Base-by-base conservation (phyloP, 2,888 invertebrate species). In the Dromius quadrimaculatus region DNA sequence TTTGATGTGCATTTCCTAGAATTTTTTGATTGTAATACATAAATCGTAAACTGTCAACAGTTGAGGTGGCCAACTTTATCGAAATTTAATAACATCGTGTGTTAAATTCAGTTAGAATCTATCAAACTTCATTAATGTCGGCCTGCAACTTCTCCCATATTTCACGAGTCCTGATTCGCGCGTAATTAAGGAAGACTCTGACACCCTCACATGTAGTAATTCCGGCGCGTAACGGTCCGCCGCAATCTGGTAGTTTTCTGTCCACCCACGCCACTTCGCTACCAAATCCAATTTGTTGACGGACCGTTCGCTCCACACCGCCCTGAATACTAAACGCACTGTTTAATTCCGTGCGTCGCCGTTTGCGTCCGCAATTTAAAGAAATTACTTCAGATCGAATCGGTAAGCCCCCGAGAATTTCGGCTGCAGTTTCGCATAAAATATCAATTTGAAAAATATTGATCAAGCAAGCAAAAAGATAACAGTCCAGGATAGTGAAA, bases 101-200 rank as follows among this genome's bases (percentile, higher is more conserved):
- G 63, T 28, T 45, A 45, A 63, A 63, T 63, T 63, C 63, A 63
- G 63, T 63, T 45, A 63, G 76, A 80, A 79, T 79, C 80, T 80
- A 80, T 80, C 79, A 79, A 78, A 75, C 74, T 74, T 79, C 76
- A 80, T 80, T 80, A 81, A 74, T 76, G 75, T 77, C 79, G 72
- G 78, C 80, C 79, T 79, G 79, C 76, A 80, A 80, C 77, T 81
- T 81, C 79, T 79, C 79, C 77, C 79, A 81, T 80, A 81, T 79
- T 80, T 80, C 73, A 74, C 72, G 38, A 4, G 59, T 38, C 20
- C 36, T 59, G 59, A 34, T 59, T 34, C 59, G 6, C 59, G 59
- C 59, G 59, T 59, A 59, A 59, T 59, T 59, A 59, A 59, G 59
- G 59, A 59, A 59, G 34, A 36, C 57, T 13, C 34, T 20, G 59